Conservation (phyloP, 2,113 vertebrate genomes). For the Myrmecobius fasciatus region DNA sequence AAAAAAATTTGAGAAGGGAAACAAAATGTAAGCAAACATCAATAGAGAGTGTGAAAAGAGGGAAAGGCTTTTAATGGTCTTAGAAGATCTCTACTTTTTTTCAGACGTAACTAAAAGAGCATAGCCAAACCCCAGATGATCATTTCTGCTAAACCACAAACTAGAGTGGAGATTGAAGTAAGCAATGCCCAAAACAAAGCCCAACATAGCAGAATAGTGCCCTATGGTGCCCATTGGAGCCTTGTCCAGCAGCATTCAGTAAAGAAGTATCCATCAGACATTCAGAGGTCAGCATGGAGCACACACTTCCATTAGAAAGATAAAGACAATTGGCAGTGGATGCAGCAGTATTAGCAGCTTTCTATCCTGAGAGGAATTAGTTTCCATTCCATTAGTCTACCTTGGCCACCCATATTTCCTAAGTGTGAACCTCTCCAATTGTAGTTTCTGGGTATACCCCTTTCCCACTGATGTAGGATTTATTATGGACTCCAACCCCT, state of each 20-base stretch:
- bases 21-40: too few species aligned
- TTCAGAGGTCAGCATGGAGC: not conserved
- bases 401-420: not conserved
- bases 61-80: too few species aligned
- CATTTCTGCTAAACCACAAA: not conserved
- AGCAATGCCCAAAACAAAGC: not conserved
- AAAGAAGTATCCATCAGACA: not conserved
- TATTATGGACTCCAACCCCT: not conserved
- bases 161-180: not conserved
- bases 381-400: not conserved
- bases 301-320: not conserved
- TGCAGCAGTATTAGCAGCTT: not conserved
- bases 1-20: too few species aligned
- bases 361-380: not conserved
- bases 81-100: not conserved
- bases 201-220: not conserved
- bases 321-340: not conserved
- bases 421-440: not conserved
- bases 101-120: not conserved
- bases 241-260: not conserved
- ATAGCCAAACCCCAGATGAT: not conserved
- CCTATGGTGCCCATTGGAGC: not conserved
- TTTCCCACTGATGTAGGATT: not conserved
- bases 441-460: not conserved
- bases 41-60: too few species aligned